Base-by-base conservation (phyloP, 2,113 vertebrate species). In the Cyanoderma ruficeps region DNA sequence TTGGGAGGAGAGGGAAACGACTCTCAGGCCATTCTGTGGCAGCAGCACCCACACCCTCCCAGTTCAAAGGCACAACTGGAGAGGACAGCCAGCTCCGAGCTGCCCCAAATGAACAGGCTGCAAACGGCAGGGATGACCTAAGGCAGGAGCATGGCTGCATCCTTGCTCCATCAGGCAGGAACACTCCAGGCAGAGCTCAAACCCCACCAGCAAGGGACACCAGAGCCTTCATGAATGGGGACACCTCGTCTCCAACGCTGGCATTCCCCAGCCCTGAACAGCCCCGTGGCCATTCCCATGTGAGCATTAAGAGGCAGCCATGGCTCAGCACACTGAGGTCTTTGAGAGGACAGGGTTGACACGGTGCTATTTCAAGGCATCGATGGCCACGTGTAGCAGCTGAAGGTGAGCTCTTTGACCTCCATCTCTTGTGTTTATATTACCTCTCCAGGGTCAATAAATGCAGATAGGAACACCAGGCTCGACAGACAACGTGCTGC, bases 371-470 rank as follows among this genome's bases (percentile, higher is more conserved):
- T 94, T 94, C 83, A 86, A 23, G 15, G n/a, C 44, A 44, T 87
- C 37, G 3, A 78, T 21, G 28, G 77, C 87, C 46, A 91, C 24
- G 27, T 25, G 8, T 16, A 89, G 72, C 53, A 80, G 77, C 52
- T 89, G 79, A 95, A 93, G 92, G 74, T 44, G 52, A 95, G 74
- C 75, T 95, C 83, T 93, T 89, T 94, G 81, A 95, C 90, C 94
- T 93, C 87, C 65, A 8, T 70, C 81, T 91, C 65, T 79, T 87
- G 82, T 87, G 41, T 35, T 87, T 77, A 17, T 70, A 85, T 92
- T 95, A 57, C 57, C 61, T 89, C 91, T 91, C 57, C 46, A 65
- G 95, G 87, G 91, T 95, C 91, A 96, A 80, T 89, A 94, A 95
- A 96, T 44, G 71, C 87, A 87, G 74, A 96, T 72, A n/a, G 57